Percentiles rank a stretch among this genome's conserved stretches.
Evolutionary conservation across 2,797 vertebrate species (phyloP).

Genomic region (Poeciliopsis turneri): DNA sequence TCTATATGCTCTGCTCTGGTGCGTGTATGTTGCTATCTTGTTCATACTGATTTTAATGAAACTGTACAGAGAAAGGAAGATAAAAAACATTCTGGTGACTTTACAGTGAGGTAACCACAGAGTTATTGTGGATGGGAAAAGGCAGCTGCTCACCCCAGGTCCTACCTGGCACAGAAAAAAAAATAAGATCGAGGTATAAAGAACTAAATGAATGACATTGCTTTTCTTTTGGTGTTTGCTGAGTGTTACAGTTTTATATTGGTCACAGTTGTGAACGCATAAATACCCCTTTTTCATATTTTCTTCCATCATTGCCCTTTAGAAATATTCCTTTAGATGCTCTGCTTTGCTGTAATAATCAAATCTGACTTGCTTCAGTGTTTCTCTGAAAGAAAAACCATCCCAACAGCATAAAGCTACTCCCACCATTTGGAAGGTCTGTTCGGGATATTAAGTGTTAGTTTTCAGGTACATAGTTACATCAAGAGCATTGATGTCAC

Average conservation of each 20-base stretch:
- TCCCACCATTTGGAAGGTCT: neutral
- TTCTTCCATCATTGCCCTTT: no score
- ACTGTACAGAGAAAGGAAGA: constrained; percentile 26
- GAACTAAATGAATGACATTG: constrained; percentile 41
- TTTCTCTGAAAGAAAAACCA: neutral
- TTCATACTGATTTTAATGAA: constrained; percentile 29
- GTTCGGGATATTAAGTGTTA: neutral
- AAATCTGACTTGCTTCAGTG: neutral
- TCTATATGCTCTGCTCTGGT: constrained; percentile 27
- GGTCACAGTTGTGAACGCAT: neutral
- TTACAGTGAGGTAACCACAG: constrained; percentile 39
- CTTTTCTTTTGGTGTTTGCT: constrained; percentile 15
- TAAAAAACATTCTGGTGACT: constrained; percentile 32
- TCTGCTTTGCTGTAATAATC: neutral
- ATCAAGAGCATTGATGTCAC: neutral
- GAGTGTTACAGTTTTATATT: constrained; percentile 21
- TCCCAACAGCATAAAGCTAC: neutral
- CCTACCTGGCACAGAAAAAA: constrained; percentile 36
- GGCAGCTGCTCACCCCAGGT: constrained; percentile 69
- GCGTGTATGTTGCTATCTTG: constrained; percentile 35
- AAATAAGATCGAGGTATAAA: constrained; percentile 42
- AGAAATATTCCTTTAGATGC: neutral
- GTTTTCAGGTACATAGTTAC: neutral
- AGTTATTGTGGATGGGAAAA: constrained; percentile 51
- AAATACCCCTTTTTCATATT: neutral